Base-by-base conservation (phyloP, 2,113 vertebrate species). In the Pollachius pollachius region DNA sequence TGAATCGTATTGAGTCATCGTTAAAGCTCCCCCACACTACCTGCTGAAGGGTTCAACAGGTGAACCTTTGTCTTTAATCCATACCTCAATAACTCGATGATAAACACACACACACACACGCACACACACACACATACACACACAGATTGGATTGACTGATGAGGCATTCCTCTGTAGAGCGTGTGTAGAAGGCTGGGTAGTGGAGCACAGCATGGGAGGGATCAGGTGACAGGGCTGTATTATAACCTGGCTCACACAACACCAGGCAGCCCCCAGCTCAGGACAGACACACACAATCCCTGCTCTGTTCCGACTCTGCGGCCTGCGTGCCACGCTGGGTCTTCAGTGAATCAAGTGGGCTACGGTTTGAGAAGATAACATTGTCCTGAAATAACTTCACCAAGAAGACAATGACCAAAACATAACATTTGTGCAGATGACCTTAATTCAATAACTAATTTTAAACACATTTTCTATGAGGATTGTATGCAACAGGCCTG, bases 201-300 rank as follows among this genome's bases (percentile, higher is more conserved):
- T 2, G 41, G 41, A 13, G 9, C 41, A 48, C 8, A 48, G 41
- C 41, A 9, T 13, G 41, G 12, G 54, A 3, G n/a, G 76, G 85
- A 83, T 91, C 89, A 79, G 87, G 84, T 93, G 86, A 89, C 90
- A 78, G 67, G 80, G 75, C 82, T 70, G 70, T 59, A 56, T 68
- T 7, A 90, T 90, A 92, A 92, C 85, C 84, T 30, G 90, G 91
- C 74, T 84, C 90, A 84, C 73, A 77, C 58, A 60, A 73, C 67
- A 79, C 79, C 78, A 48, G 72, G 71, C 79, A 80, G 85, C 80
- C 81, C 81, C 63, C 65, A 71, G 71, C 77, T 81, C 52, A 1
- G 68, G 85, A 79, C 73, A 73, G 68, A 69, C 58, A 57, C 23
- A 48, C 70, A 92, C 90, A 92, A 91, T 92, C 62, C 68, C 48